These are phyloP conservation scores for Anarsia innoxiella DNA, from an alignment of 2,888 invertebrate genomes.

Conservation along the genomic window DNA sequence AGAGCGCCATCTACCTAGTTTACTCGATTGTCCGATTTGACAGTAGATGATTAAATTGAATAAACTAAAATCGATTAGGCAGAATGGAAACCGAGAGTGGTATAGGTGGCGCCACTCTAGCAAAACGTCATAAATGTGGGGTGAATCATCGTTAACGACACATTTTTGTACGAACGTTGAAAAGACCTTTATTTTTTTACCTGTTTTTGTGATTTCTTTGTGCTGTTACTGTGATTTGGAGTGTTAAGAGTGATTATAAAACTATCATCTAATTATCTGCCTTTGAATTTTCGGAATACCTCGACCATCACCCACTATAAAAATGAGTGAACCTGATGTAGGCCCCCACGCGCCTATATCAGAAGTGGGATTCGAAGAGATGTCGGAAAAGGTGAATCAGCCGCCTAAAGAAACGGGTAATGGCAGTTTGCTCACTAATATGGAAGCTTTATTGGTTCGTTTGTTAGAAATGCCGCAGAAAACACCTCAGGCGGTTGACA, in stretches of 20 bases:
- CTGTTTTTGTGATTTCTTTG: not conserved
- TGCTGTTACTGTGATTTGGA: not conserved
- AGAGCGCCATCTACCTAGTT: no score
- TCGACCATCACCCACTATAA: not conserved
- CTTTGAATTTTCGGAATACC: not conserved
- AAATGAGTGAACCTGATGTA: not conserved
- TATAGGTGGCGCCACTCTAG: not conserved
- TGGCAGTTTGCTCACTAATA: not conserved
- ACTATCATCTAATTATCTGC: not conserved
- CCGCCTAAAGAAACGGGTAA: not conserved
- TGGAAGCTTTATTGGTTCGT: not conserved
- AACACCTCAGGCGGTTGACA: not conserved
- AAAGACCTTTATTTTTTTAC: not conserved
- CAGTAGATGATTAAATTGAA: no score
- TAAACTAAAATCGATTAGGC: no score
- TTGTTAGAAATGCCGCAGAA: not conserved
- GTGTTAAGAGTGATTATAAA: not conserved
- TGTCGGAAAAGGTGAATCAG: not conserved
- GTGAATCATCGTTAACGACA: not conserved
- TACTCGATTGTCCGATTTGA: no score
- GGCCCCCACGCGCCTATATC: not conserved
- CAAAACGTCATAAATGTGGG: not conserved
- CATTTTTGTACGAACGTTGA: not conserved
- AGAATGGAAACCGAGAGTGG: no score
- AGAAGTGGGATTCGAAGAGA: not conserved